phyloP scores from a whole-genome alignment of 2,113 vertebrate genomes.

The Donacobius atricapilla region DNA sequence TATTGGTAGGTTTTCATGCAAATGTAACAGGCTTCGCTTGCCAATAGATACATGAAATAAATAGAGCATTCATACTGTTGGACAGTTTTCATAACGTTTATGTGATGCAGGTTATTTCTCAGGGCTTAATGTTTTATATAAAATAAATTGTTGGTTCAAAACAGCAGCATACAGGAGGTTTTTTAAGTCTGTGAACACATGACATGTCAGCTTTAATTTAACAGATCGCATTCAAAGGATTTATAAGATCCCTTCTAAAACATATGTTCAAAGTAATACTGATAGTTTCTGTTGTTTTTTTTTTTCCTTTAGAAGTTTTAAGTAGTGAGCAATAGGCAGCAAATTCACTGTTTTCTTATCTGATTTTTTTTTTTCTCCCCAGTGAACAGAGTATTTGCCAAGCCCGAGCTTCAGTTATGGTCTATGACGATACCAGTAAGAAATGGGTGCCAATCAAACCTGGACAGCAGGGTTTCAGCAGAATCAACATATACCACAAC shows the following conservation, averaged over 20 bases:
- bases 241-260: neutral
- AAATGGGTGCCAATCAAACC: conserved; percentile 99
- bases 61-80: neutral
- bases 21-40: neutral
- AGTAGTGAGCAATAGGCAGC: neutral
- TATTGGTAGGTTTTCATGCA: neutral
- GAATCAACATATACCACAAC: conserved; percentile 99
- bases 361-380: conserved; percentile 15
- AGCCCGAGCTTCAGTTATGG: conserved; percentile 98
- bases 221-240: neutral
- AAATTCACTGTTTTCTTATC: neutral
- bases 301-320: neutral
- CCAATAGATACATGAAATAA: conserved; percentile 25
- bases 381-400: conserved; percentile 99
- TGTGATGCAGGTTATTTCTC: neutral
- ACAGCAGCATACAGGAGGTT: neutral
- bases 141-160: neutral
- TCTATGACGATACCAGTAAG: conserved; percentile 99
- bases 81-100: neutral
- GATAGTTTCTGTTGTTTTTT: neutral
- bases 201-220: conserved; percentile 5
- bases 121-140: neutral
- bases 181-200: neutral
- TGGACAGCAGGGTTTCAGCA: conserved; percentile 98
- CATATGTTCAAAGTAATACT: neutral